Evolutionary conservation across 2,113 vertebrate species (phyloP).

Genomic region (Sciurus niger): DNA sequence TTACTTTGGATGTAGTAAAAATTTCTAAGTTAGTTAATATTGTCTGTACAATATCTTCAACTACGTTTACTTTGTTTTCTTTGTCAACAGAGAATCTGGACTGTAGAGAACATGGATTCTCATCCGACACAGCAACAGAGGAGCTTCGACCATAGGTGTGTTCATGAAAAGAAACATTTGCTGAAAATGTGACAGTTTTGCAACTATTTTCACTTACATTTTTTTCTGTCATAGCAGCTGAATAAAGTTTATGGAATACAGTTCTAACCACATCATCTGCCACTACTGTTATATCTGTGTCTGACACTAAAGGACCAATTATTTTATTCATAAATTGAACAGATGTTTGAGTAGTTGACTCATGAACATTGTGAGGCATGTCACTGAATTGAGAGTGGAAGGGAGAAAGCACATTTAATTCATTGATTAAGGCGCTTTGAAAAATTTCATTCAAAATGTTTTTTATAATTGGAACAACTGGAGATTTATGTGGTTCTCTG

Average conservation of each 20-base stretch:
- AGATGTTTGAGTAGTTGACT: conserved; percentile 8
- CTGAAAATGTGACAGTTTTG: conserved; percentile 70
- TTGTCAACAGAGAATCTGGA: conserved; percentile 45
- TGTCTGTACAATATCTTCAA: conserved; percentile 78
- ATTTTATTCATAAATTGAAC: background rate
- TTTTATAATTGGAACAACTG: conserved; percentile 76
- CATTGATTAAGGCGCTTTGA: conserved; percentile 67
- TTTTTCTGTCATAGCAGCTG: conserved; percentile 63
- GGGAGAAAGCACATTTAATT: conserved; percentile 55
- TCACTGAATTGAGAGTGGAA: background rate
- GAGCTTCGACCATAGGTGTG: background rate
- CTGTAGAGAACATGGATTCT: background rate
- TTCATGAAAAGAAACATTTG: conserved; percentile 69
- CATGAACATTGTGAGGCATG: background rate
- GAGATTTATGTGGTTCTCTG: conserved; percentile 80
- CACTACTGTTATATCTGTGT: conserved; percentile 77
- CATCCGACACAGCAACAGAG: background rate
- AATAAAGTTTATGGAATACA: conserved; percentile 79
- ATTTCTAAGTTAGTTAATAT: conserved; percentile 76
- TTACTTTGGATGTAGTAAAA: conserved; percentile 80
- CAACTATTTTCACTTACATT: conserved; percentile 34
- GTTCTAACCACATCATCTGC: conserved; percentile 73
- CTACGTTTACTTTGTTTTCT: conserved; percentile 60
- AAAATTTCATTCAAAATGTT: conserved; percentile 84
- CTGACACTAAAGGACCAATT: conserved; percentile 71